Evolutionary conservation across 2,113 vertebrate genomes (phyloP).

Genomic region (Cinclus cinclus): DNA sequence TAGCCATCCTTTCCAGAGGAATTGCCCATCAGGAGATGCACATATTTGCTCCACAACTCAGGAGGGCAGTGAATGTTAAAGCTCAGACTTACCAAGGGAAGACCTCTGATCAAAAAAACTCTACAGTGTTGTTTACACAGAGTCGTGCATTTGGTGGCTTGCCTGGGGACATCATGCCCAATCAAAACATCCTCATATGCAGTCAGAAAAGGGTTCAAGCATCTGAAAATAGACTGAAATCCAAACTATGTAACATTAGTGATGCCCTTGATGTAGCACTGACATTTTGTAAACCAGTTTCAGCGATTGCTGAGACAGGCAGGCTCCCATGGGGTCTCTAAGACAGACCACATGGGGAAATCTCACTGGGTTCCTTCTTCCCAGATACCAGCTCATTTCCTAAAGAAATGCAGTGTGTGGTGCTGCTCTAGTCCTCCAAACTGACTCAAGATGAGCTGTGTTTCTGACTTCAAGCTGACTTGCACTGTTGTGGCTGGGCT

Average conservation of each 20-base stretch:
- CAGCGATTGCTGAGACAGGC: background rate
- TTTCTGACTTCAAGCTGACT: background rate
- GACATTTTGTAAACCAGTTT: background rate
- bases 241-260: background rate
- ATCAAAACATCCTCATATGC: background rate
- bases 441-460: rapidly evolving
- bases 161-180: background rate
- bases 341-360: background rate
- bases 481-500: rapidly evolving
- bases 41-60: background rate
- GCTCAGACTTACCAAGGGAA: background rate
- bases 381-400: background rate
- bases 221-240: background rate
- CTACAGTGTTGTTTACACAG: background rate
- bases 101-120: background rate
- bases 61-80: background rate
- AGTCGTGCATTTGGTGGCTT: background rate
- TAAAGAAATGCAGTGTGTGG: background rate
- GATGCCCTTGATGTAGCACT: background rate
- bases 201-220: background rate
- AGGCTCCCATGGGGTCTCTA: background rate
- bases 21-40: background rate
- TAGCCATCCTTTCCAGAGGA: background rate
- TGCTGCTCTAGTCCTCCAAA: background rate
- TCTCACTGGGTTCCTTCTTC: background rate